A percentile compares a stretch with the other conserved stretches of the same genome.
These are phyloP conservation scores for Drosophila nigritarsus DNA, from an alignment of 2,888 invertebrate genomes.

Conservation along the genomic window DNA sequence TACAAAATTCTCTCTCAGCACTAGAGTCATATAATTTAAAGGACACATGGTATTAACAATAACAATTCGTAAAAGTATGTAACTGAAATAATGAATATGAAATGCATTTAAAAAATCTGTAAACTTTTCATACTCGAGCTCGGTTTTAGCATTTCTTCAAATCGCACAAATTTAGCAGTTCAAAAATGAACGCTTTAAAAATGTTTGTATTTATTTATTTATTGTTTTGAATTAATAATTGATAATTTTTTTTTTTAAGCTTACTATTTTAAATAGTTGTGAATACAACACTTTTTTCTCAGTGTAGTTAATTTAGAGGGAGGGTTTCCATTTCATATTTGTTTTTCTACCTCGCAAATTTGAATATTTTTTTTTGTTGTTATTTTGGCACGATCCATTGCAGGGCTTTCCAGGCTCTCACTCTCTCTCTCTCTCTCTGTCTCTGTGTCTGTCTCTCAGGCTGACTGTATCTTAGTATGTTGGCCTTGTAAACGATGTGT, in stretches of 20 bases:
- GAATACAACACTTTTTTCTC: neutral
- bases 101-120: too few species aligned
- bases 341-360: neutral
- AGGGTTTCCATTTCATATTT: conserved; percentile 30
- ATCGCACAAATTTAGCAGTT: neutral
- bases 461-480: neutral
- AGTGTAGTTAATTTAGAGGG: conserved; percentile 6
- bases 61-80: neutral
- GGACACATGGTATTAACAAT: neutral
- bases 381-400: conserved; percentile 28
- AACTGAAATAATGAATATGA: too few species aligned
- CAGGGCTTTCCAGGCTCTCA: neutral
- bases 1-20: neutral
- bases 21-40: neutral
- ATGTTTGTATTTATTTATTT: neutral
- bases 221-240: neutral
- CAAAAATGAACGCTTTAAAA: neutral
- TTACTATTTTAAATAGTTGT: neutral
- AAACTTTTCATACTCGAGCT: neutral
- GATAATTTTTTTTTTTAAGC: neutral
- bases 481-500: conserved; percentile 61
- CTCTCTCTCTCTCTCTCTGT: neutral
- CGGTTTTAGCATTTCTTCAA: neutral
- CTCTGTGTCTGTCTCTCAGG: neutral
- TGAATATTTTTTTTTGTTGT: neutral